These are phyloP conservation scores for Nylanderia fulva DNA, from an alignment of 1,140 invertebrate species.

Conservation along the genomic window DNA sequence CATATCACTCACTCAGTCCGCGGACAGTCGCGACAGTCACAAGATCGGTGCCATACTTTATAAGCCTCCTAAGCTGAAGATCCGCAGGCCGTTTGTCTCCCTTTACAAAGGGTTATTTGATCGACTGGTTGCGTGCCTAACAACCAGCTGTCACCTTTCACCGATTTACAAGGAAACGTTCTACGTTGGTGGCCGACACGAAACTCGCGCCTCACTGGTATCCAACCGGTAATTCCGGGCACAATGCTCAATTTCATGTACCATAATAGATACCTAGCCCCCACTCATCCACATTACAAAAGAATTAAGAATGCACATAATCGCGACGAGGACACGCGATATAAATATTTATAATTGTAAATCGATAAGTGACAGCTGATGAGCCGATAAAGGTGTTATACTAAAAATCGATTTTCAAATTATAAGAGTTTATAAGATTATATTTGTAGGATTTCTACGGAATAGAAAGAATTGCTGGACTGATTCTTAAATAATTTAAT, in stretches of 20 bases:
- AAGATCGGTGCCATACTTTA: conserved; percentile 36
- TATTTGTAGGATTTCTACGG: background rate
- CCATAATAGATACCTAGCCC: conserved; percentile 77
- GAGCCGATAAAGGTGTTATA: too few relatives aligned
- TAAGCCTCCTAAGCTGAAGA: background rate
- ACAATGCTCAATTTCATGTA: conserved; percentile 77
- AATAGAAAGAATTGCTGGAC: background rate
- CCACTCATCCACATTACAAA: conserved; percentile 68
- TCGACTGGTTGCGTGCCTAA: conserved; percentile 47
- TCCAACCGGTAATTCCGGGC: conserved; percentile 64
- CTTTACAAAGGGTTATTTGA: background rate
- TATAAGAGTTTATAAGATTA: background rate
- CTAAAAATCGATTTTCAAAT: background rate
- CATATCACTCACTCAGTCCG: conserved; percentile 48
- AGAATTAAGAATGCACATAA: conserved; percentile 56
- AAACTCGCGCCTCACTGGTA: conserved; percentile 68
- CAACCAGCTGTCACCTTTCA: conserved; percentile 2
- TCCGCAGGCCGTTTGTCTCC: background rate
- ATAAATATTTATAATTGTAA: background rate
- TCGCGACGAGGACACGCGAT: background rate
- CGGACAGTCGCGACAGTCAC: background rate
- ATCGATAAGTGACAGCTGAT: background rate
- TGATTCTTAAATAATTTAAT: background rate
- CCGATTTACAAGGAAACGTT: conserved; percentile 51
- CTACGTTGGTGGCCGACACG: conserved; percentile 61